phyloP scores from a whole-genome alignment of 2,888 invertebrate species.

The Chaitophorus viminalis region DNA sequence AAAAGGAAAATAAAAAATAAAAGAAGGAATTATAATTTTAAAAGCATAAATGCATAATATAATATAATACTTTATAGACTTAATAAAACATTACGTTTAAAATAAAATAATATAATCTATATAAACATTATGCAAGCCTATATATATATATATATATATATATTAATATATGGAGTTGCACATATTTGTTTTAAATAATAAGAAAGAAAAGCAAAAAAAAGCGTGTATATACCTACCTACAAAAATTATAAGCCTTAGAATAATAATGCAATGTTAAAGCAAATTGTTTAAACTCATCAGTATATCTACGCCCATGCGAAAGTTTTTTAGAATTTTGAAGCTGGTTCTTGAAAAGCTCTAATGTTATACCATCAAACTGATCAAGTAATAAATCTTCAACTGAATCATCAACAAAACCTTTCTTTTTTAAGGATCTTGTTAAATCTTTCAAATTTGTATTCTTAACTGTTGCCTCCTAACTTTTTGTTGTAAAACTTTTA shows the following conservation, averaged over 20 bases:
- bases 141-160: too few species aligned
- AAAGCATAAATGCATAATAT: too few species aligned
- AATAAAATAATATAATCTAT: too few species aligned
- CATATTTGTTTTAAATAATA: too few species aligned
- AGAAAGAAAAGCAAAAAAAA: too few species aligned
- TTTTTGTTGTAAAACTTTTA: constrained; percentile 25
- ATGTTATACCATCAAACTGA: constrained; percentile 3
- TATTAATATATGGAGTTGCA: too few species aligned
- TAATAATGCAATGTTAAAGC: neutral
- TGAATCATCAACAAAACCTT: constrained; percentile 2
- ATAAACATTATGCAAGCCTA: too few species aligned
- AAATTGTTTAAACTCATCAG: neutral
- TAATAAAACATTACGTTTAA: too few species aligned
- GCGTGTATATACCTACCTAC: neutral
- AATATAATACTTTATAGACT: too few species aligned
- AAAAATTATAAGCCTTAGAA: neutral
- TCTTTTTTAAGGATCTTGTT: neutral
- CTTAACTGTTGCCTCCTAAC: constrained; percentile 17
- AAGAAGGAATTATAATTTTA: too few species aligned
- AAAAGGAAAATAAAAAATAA: too few species aligned
- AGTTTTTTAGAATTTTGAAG: constrained; percentile 2
- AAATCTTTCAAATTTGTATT: constrained; percentile 13
- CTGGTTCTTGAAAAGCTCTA: neutral
- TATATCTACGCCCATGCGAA: constrained; percentile 1
- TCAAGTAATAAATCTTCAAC: neutral